phyloP scores from a whole-genome alignment of 2,888 invertebrate genomes.

The Lycophotia porphyrea region DNA sequence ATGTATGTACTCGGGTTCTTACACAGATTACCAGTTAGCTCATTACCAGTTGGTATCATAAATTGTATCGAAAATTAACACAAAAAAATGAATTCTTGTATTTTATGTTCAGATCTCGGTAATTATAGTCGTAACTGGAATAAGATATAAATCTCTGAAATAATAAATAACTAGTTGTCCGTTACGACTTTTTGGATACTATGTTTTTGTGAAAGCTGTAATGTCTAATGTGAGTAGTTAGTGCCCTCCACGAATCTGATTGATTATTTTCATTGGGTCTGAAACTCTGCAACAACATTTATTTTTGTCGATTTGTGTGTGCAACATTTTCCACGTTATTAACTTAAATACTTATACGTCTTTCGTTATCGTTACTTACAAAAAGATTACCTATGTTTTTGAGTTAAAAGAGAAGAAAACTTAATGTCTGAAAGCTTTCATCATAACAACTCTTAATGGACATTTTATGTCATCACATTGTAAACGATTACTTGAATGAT shows the following conservation, averaged over 20 bases:
- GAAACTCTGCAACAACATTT: not conserved
- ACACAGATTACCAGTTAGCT: slow-evolving; percentile 36
- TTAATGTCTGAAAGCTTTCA: no score
- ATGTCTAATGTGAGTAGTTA: not conserved
- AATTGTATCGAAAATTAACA: slow-evolving; percentile 34
- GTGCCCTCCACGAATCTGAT: not conserved
- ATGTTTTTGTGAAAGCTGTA: slow-evolving; percentile 22
- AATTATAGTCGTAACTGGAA: slow-evolving; percentile 36
- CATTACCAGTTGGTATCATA: slow-evolving; percentile 39
- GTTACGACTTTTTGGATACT: slow-evolving; percentile 25
- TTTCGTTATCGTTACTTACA: not conserved
- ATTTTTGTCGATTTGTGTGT: not conserved
- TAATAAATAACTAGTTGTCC: slow-evolving; percentile 41
- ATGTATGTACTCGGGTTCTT: slow-evolving; percentile 20
- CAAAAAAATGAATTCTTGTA: slow-evolving; percentile 15
- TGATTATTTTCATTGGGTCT: not conserved
- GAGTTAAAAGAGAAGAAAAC: not conserved
- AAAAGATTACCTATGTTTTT: not conserved
- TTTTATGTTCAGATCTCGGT: slow-evolving; percentile 29
- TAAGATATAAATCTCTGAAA: slow-evolving; percentile 30
- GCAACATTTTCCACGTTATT: not conserved
- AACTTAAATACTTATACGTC: not conserved
- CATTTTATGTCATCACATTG: slow-evolving; percentile 19
- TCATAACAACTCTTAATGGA: slow-evolving; percentile 5
- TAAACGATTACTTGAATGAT: slow-evolving; percentile 21